Percentiles rank a stretch among this genome's conserved stretches.
phyloP scores from a whole-genome alignment of 92 coral and sea anemone genomes.

The Actinostola sp. region DNA sequence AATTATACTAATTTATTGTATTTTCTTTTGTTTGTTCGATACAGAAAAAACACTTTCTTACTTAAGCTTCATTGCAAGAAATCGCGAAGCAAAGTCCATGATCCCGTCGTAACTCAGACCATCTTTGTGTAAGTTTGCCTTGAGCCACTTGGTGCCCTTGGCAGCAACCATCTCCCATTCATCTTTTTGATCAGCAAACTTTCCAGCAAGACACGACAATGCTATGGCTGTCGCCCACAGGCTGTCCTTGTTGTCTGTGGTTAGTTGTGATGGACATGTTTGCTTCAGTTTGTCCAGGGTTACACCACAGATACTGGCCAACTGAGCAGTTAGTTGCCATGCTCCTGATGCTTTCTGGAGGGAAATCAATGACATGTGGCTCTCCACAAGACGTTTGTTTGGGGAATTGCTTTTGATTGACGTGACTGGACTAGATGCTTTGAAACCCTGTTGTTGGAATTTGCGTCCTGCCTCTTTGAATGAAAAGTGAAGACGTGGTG shows the following conservation, averaged over 20 bases:
- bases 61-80: not conserved
- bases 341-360: slow-evolving; percentile 91
- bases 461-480: too few relatives aligned
- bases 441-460: not conserved
- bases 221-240: slow-evolving; percentile 88
- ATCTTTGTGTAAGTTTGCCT: slow-evolving; percentile 45
- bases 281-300: slow-evolving; percentile 32
- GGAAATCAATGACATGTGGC: slow-evolving; percentile 23
- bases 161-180: slow-evolving; percentile 87
- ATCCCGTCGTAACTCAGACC: slow-evolving; percentile 2
- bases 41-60: too few relatives aligned
- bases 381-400: not conserved
- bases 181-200: slow-evolving; percentile 50
- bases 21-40: too few relatives aligned
- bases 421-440: not conserved
- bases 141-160: slow-evolving; percentile 69
- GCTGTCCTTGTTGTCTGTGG: slow-evolving; percentile 41
- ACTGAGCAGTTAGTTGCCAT: slow-evolving; percentile 71
- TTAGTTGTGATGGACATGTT: slow-evolving; percentile 56
- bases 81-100: slow-evolving; percentile 13
- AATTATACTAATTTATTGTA: too few relatives aligned
- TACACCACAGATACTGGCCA: slow-evolving; percentile 55
- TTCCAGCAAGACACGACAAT: slow-evolving; percentile 53
- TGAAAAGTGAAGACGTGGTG: too few relatives aligned
- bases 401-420: not conserved